These are phyloP conservation scores for Bombus difficillimus DNA, from an alignment of 1,140 invertebrate genomes.

Conservation along the genomic window DNA sequence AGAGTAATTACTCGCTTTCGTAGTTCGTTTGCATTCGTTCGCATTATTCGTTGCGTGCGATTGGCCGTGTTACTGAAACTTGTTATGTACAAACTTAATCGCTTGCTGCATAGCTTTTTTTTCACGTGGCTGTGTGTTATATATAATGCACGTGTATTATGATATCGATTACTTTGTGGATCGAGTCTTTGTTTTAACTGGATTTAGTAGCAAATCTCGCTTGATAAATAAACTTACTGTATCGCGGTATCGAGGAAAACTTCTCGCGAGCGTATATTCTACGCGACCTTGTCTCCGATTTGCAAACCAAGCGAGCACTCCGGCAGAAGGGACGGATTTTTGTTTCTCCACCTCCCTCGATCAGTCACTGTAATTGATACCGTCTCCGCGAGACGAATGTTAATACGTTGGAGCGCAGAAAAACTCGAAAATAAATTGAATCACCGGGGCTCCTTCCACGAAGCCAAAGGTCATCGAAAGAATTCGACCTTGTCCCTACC, in stretches of 20 bases:
- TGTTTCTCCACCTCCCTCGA: conserved; percentile 5
- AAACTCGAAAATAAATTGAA: conserved; percentile 35
- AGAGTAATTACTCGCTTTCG: neutral
- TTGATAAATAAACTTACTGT: neutral
- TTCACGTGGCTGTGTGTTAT: neutral
- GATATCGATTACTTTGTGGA: no score
- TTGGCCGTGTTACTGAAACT: no score
- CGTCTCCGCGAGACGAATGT: conserved; percentile 34
- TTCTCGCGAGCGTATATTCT: neutral
- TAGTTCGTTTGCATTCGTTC: neutral
- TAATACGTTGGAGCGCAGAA: conserved; percentile 23
- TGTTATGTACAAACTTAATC: neutral
- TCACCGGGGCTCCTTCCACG: conserved; percentile 10
- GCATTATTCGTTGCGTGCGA: neutral
- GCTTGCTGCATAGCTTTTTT: neutral
- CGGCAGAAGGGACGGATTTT: neutral
- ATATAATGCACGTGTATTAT: neutral
- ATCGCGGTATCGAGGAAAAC: neutral
- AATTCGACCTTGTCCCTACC: conserved; percentile 20
- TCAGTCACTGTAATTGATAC: conserved; percentile 48
- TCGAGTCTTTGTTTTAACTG: neutral
- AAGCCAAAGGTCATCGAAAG: neutral
- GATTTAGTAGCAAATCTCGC: neutral
- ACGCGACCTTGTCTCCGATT: neutral
- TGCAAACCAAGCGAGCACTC: neutral